Base-by-base conservation (phyloP, 2,797 vertebrate species). In the Chanos chanos region DNA sequence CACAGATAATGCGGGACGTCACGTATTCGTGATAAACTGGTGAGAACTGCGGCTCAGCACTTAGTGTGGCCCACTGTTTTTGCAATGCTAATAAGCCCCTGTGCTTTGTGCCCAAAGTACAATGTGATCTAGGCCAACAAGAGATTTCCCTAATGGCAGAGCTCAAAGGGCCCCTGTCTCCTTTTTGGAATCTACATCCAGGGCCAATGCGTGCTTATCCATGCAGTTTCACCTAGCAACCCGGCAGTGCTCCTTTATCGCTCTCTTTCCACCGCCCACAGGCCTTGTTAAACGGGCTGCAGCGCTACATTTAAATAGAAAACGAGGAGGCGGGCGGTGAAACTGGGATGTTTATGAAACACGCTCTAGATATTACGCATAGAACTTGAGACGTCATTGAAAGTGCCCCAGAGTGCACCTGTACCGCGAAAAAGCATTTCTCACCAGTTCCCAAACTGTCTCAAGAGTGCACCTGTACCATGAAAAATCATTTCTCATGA, bases 401-500 rank as follows among this genome's bases (percentile, higher is more conserved):
- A n/a, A n/a, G n/a, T n/a, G n/a, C 69, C 10, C n/a, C n/a, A n/a
- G 34, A 0, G 12, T 3, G 3, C 10, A 22, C 25, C 24, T 30
- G 28, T 33, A 52, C 4, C 18, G 5, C n/a, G 19, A 22, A 33
- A 45, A 10, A 25, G 12, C 21, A 28, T 21, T 10, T 64, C 73
- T 68, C 61, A 76, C 73, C 30, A 73, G 49, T 54, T 68, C 61
- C 49, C 47, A 31, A 37, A 73, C 37, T 15, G 33, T 66, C 22
- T n/a, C n/a, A n/a, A n/a, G n/a, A n/a, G n/a, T n/a, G n/a, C n/a
- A n/a, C n/a, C n/a, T n/a, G n/a, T n/a, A n/a, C n/a, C n/a, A n/a
- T n/a, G n/a, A n/a, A n/a, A n/a, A n/a, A n/a, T n/a, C n/a, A n/a
- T n/a, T n/a, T n/a, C n/a, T n/a, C n/a, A n/a, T n/a, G n/a, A n/a